A percentile compares a stretch with the other conserved stretches of the same genome.
Evolutionary conservation across 2,888 invertebrate species (phyloP).

Genomic region (Baronia brevicornis): DNA sequence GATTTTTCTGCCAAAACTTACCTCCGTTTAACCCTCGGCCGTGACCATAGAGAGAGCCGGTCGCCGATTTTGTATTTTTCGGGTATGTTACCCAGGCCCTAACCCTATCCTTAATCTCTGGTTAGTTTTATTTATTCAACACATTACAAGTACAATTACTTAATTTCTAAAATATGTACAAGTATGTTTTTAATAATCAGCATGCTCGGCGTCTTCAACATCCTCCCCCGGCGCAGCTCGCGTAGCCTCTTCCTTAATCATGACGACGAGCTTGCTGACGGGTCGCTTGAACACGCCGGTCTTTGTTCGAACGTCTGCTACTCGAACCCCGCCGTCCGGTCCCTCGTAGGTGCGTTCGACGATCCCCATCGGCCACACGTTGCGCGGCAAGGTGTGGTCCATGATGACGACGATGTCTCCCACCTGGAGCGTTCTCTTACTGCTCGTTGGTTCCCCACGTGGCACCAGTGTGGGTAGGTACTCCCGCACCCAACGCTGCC

Average conservation of each 20-base stretch:
- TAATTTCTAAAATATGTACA: too few relatives aligned
- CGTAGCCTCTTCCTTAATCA: constrained; percentile 1
- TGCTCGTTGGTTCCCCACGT: constrained; percentile 13
- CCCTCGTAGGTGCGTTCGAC: constrained; percentile 8
- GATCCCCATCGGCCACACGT: constrained; percentile 13
- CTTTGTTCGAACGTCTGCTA: constrained; percentile 8
- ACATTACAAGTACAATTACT: too few relatives aligned
- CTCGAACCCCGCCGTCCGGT: constrained; percentile 10
- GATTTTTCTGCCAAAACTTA: too few relatives aligned
- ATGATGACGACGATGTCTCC: constrained; percentile 16
- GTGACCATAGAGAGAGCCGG: too few relatives aligned
- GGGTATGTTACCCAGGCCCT: too few relatives aligned
- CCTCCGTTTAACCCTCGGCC: too few relatives aligned
- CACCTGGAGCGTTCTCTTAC: neutral
- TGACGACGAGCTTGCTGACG: constrained; percentile 4
- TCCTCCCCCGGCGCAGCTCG: neutral
- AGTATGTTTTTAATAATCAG: too few relatives aligned
- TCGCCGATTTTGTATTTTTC: too few relatives aligned
- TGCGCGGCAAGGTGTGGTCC: constrained; percentile 10
- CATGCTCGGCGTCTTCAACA: too few relatives aligned
- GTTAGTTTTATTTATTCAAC: too few relatives aligned
- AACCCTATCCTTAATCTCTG: too few relatives aligned
- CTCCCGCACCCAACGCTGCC: constrained; percentile 22
- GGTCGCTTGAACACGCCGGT: constrained; percentile 10
- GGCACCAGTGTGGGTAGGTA: constrained; percentile 20